These are phyloP conservation scores for Agrotis exclamationis DNA, from an alignment of 2,888 invertebrate genomes.

Conservation along the genomic window DNA sequence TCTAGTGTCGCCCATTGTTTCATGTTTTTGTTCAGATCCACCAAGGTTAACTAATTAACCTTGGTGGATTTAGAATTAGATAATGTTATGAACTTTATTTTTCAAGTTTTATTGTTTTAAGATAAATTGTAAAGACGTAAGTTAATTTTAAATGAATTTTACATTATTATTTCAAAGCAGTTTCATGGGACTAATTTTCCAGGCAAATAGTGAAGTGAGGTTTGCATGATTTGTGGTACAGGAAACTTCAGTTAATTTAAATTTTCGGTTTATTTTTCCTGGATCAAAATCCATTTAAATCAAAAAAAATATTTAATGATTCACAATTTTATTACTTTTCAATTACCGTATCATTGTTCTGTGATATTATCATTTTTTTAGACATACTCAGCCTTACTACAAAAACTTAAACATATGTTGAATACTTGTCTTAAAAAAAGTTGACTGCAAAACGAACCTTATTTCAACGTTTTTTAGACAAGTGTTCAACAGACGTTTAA, in stretches of 20 bases:
- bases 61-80: constrained; percentile 27
- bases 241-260: neutral
- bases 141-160: neutral
- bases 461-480: too few relatives aligned
- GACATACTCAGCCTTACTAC: too few relatives aligned
- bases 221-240: neutral
- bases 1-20: constrained; percentile 36
- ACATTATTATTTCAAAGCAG: too few relatives aligned
- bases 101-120: neutral
- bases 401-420: too few relatives aligned
- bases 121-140: too few relatives aligned
- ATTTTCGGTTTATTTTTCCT: neutral
- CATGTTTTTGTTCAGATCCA: constrained; percentile 16
- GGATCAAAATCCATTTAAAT: neutral
- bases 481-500: too few relatives aligned
- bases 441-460: too few relatives aligned
- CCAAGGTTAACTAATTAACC: constrained; percentile 32
- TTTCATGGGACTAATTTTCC: too few relatives aligned
- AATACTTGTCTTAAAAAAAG: too few relatives aligned
- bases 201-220: too few relatives aligned
- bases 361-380: too few relatives aligned
- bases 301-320: neutral
- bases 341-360: neutral
- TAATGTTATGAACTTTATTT: neutral
- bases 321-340: neutral